Evolutionary conservation across 2,797 vertebrate genomes (phyloP).

Genomic region (Decapterus maruadsi): DNA sequence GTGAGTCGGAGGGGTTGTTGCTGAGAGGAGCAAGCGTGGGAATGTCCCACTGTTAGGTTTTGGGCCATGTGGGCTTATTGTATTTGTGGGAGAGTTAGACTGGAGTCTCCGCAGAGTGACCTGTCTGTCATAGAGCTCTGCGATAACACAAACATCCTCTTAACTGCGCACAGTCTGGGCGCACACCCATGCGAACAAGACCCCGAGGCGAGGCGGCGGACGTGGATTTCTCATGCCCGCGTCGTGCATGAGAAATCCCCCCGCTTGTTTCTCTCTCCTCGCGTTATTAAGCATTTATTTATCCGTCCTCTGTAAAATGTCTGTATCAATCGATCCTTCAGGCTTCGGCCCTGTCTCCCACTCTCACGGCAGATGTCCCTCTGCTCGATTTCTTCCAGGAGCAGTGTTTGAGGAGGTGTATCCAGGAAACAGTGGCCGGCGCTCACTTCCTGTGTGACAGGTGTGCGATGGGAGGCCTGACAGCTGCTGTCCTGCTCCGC

Average conservation of each 20-base stretch:
- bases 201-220: not conserved
- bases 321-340: conserved; percentile 54
- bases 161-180: conserved; percentile 45
- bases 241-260: conserved; percentile 49
- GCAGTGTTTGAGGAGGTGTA: conserved; percentile 85
- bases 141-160: conserved; percentile 83
- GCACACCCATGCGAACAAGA: conserved; percentile 42
- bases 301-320: conserved; percentile 26
- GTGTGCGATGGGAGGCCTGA: conserved; percentile 84
- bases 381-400: conserved; percentile 70
- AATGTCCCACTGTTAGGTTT: conserved; percentile 76
- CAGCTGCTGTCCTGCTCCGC: conserved; percentile 87
- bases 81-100: conserved; percentile 78
- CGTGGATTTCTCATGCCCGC: no score
- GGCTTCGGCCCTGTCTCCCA: conserved; percentile 49
- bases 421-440: conserved; percentile 87
- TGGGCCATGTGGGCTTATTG: conserved; percentile 68
- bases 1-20: conserved; percentile 18
- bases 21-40: conserved; percentile 75
- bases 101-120: conserved; percentile 75
- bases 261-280: conserved; percentile 38
- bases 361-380: conserved; percentile 66
- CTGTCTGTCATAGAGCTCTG: conserved; percentile 73
- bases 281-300: conserved; percentile 40
- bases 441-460: conserved; percentile 89